These are phyloP conservation scores for Amorpha juglandis DNA, from an alignment of 2,888 invertebrate species.

Conservation along the genomic window DNA sequence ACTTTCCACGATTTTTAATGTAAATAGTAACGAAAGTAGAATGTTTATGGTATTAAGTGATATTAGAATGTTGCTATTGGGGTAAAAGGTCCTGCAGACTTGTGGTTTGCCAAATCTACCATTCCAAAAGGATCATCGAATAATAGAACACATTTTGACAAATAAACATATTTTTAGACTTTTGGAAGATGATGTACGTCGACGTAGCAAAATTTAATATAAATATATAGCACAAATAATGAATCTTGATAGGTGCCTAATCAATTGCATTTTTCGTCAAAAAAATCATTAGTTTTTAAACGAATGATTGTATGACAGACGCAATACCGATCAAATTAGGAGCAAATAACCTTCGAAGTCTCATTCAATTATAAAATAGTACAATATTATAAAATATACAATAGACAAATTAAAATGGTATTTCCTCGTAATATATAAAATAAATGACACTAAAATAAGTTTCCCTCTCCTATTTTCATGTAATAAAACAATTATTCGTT, in stretches of 20 bases:
- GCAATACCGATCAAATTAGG: conserved; percentile 7
- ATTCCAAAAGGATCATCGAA: conserved; percentile 67
- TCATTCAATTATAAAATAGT: conserved; percentile 24
- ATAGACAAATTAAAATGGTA: conserved; percentile 11
- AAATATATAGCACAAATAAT: conserved; percentile 68
- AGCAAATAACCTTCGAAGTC: conserved; percentile 1
- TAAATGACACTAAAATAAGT: neutral
- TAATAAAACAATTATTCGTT: conserved; percentile 21
- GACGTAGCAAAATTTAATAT: conserved; percentile 47
- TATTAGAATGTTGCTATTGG: conserved; percentile 62
- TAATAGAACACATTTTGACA: conserved; percentile 44
- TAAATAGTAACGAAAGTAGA: conserved; percentile 65
- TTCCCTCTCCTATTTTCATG: neutral
- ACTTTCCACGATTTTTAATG: conserved; percentile 49
- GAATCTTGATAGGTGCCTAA: conserved; percentile 54
- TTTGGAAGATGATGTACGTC: conserved; percentile 36
- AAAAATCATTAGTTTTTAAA: conserved; percentile 33
- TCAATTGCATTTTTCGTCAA: conserved; percentile 69
- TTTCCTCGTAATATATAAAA: conserved; percentile 6
- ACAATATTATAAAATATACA: conserved; percentile 23
- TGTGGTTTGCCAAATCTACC: conserved; percentile 58
- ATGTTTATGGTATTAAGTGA: conserved; percentile 60
- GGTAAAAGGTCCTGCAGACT: conserved; percentile 44
- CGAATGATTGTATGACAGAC: conserved; percentile 12
- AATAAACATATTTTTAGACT: conserved; percentile 42